A percentile compares a stretch with the other conserved stretches of the same genome.
phyloP scores from a whole-genome alignment of 2,113 vertebrate genomes.

The Entelurus aequoreus region DNA sequence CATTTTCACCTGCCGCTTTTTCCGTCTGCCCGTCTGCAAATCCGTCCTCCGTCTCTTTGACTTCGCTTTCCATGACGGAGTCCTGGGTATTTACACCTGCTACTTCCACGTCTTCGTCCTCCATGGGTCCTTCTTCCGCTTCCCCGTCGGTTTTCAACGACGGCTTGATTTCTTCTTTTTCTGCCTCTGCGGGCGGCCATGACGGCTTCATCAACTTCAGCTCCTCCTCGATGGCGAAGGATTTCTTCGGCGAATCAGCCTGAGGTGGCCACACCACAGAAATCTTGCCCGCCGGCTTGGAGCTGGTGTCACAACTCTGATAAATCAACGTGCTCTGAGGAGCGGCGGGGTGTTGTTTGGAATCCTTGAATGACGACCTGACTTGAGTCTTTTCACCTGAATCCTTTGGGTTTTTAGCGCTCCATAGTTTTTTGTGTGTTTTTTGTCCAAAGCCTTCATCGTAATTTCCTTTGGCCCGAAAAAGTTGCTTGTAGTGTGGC shows the following conservation, averaged over 20 bases:
- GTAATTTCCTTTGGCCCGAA: constrained; percentile 98
- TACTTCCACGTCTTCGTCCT: constrained; percentile 37
- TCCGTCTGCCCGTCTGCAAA: constrained; percentile 25
- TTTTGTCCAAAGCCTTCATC: constrained; percentile 96
- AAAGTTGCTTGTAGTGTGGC: constrained; percentile 95
- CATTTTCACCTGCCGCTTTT: constrained; percentile 40
- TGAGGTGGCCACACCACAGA: constrained; percentile 89
- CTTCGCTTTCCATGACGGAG: constrained; percentile 39
- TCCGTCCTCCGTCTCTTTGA: constrained; percentile 18
- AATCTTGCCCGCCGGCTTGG: constrained; percentile 78
- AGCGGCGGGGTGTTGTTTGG: constrained; percentile 14
- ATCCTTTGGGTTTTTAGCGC: constrained; percentile 66
- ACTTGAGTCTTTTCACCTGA: constrained; percentile 45
- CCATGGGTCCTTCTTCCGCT: constrained; percentile 41
- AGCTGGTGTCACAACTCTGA: constrained; percentile 29
- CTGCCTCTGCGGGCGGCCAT: constrained; percentile 80
- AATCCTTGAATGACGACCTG: constrained; percentile 41
- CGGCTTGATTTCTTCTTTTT: constrained; percentile 31
- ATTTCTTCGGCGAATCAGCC: constrained; percentile 74
- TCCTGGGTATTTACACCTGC: not conserved
- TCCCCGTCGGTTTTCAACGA: constrained; percentile 37
- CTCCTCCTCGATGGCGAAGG: constrained; percentile 74
- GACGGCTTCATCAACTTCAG: constrained; percentile 79
- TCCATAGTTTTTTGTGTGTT: constrained; percentile 88
- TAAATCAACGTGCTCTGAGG: constrained; percentile 22